Evolutionary conservation across 2,797 vertebrate species (phyloP), one percentile per base, ranked within the genome.

Genomic region (Argentina silus): DNA sequence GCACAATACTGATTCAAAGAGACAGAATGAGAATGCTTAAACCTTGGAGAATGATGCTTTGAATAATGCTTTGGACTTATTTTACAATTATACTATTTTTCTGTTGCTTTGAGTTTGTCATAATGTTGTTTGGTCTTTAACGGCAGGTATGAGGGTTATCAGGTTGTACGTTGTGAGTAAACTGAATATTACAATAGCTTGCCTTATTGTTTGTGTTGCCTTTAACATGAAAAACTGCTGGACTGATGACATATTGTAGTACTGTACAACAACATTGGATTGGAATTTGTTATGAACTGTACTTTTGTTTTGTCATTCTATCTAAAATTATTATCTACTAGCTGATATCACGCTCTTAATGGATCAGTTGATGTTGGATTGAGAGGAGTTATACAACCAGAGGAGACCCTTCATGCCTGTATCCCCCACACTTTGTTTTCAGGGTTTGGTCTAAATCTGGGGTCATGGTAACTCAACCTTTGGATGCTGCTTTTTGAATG

Each of bases 191-290:
- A 78, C 68, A 72, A 79, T 89, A 87, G 85, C 91, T 91, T 93
- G 92, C 91, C 91, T 93, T 93, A 91, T 88, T 88, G 86, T 92
- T 80, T 85, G 86, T 91, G 89, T 89, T 91, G 92, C 93, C 91
- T 93, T 94, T 77, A 90, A 88, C 79, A 68, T 89, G 85, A 73
- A 59, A 42, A 64, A 67, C 69, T 78, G 66, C 63, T 78, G 48
- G 73, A 66, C 67, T 61, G 51, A 61, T 73, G 50, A 59, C 63
- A 55, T 74, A 53, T 51, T 51, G 21, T 68, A 50, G 12, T 12
- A 3, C 36, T 70, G 9, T 43, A 65, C 19, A 65, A 67, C 61
- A 51, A 63, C 43, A 44, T 42, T 63, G 61, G 15, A 63, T 45
- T 45, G 14, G n/a, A 19, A 57, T 57, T 17, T 7, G 3, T 23